Percentiles rank a stretch among this genome's conserved stretches.
Conservation (phyloP, 2,113 vertebrate species). For the Pedionomus torquatus region DNA sequence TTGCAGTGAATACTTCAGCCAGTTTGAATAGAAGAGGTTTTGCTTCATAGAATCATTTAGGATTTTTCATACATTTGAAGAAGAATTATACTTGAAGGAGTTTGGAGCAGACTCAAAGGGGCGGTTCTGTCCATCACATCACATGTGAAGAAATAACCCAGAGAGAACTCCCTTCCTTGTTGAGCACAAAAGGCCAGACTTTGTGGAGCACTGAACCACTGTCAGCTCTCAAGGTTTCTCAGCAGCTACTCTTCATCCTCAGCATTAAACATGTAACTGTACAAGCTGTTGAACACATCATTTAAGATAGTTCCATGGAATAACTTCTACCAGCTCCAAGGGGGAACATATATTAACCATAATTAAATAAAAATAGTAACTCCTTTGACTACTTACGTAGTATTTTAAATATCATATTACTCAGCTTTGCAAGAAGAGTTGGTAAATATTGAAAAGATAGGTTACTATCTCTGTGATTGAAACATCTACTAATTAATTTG, state of each 20-base stretch:
- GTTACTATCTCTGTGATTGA: background rate
- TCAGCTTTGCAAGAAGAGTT: background rate
- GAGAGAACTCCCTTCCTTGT: background rate
- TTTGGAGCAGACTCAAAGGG: background rate
- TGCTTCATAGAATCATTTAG: background rate
- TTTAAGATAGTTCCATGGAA: background rate
- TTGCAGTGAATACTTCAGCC: background rate
- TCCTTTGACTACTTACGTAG: background rate
- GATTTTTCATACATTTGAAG: background rate
- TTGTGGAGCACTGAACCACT: background rate
- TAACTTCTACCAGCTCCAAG: background rate
- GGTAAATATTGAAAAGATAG: background rate
- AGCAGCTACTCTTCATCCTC: background rate
- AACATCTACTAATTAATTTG: background rate
- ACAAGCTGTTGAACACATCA: background rate
- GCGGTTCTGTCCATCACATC: background rate
- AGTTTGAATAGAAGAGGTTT: background rate
- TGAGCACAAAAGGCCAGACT: background rate
- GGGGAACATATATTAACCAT: background rate
- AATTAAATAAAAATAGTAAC: background rate
- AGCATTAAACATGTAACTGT: background rate
- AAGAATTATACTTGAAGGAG: background rate
- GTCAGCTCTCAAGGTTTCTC: background rate
- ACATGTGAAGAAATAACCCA: background rate
- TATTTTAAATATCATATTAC: background rate